phyloP scores from a whole-genome alignment of 2,797 vertebrate species.

The Acrocephalus scirpaceus region DNA sequence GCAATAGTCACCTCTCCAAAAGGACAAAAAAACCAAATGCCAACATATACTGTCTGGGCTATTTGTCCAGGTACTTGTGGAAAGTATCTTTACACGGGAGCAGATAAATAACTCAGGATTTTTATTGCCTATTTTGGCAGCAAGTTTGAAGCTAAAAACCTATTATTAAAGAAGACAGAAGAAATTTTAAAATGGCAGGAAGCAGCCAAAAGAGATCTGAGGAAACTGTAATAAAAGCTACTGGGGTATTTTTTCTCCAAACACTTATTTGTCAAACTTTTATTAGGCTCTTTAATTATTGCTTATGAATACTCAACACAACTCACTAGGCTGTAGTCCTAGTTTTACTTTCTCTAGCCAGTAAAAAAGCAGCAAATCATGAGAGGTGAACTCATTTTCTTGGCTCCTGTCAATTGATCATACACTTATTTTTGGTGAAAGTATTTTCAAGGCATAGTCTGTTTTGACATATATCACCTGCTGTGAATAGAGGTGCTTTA shows the following conservation, averaged over 20 bases:
- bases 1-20: fast-evolving
- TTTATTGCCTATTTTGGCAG: slow-evolving; percentile 60
- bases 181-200: slow-evolving; percentile 39
- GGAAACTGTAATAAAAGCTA: background rate
- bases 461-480: background rate
- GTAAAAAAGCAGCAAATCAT: background rate
- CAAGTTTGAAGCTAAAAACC: slow-evolving; percentile 14
- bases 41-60: background rate
- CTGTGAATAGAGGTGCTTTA: background rate
- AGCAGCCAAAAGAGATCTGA: background rate
- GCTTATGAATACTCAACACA: background rate
- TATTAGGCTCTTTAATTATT: background rate
- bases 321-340: background rate
- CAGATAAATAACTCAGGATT: slow-evolving; percentile 42
- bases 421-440: background rate
- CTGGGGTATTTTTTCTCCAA: background rate
- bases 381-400: background rate
- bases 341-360: slow-evolving; percentile 53
- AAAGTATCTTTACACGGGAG: background rate
- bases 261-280: background rate
- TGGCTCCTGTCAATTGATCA: background rate
- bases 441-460: background rate
- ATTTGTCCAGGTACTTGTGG: background rate
- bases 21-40: background rate
- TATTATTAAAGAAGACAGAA: slow-evolving; percentile 6